Percentiles rank a stretch among this genome's conserved stretches.
Conservation (phyloP, 2,888 invertebrate species). For the Dasypolia templi region DNA sequence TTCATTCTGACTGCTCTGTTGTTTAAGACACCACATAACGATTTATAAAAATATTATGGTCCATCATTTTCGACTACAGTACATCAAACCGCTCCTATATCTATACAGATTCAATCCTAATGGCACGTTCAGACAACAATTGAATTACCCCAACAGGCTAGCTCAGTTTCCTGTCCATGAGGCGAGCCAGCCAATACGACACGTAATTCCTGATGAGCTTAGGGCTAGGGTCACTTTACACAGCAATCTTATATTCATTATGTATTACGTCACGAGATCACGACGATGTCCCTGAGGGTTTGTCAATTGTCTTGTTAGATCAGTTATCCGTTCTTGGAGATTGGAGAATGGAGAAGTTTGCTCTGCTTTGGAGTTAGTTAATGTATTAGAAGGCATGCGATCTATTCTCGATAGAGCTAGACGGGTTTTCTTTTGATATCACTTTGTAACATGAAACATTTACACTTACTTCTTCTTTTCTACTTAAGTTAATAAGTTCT, state of each 20-base stretch:
- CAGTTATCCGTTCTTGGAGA: slow-evolving; percentile 33
- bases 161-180: slow-evolving; percentile 41
- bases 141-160: slow-evolving; percentile 37
- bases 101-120: background rate
- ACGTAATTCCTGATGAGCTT: slow-evolving; percentile 74
- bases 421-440: background rate
- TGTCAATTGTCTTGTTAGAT: slow-evolving; percentile 61
- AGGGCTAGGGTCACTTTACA: slow-evolving; percentile 66
- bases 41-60: background rate
- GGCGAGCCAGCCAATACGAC: slow-evolving; percentile 65
- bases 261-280: slow-evolving; percentile 62
- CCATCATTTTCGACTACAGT: background rate
- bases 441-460: background rate
- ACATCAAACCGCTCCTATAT: background rate
- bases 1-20: background rate
- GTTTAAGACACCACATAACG: background rate
- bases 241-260: slow-evolving; percentile 76
- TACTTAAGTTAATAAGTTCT: background rate
- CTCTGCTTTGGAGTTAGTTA: slow-evolving; percentile 1
- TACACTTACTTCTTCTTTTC: background rate
- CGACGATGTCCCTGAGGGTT: slow-evolving; percentile 46
- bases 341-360: slow-evolving; percentile 11
- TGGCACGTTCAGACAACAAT: slow-evolving; percentile 17
- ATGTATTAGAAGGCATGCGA: background rate
- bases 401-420: slow-evolving; percentile 3